Percentiles rank a stretch among this genome's conserved stretches.
Conservation (phyloP, 35 echinoderm and acorn worm genomes). For the Acanthaster planci region DNA sequence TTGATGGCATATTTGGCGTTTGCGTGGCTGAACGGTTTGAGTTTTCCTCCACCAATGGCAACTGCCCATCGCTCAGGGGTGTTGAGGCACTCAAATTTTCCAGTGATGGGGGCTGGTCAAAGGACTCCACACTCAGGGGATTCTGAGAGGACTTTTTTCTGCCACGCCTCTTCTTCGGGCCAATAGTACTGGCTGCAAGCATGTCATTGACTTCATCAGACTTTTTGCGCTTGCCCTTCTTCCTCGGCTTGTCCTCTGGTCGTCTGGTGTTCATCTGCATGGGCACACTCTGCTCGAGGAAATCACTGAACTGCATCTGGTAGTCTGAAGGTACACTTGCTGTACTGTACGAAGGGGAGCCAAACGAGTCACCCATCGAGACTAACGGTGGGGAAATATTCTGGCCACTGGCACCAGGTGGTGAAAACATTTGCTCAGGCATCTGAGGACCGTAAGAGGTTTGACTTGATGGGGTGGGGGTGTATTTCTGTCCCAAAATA, state of each 20-base stretch:
- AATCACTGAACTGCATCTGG: slow-evolving; percentile 73
- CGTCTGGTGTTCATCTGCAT: slow-evolving; percentile 65
- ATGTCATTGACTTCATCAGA: slow-evolving; percentile 58
- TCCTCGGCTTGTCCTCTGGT: slow-evolving; percentile 63
- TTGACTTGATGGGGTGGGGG: slow-evolving; percentile 11
- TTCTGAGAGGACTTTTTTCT: slow-evolving; percentile 65
- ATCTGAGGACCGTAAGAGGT: slow-evolving; percentile 7
- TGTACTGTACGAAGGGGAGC: slow-evolving; percentile 11
- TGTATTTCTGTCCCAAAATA: slow-evolving; percentile 16
- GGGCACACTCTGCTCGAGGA: slow-evolving; percentile 72
- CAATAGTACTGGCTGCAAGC: slow-evolving; percentile 26
- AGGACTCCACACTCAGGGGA: slow-evolving; percentile 70
- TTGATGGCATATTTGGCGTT: slow-evolving; percentile 52
- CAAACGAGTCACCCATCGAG: slow-evolving; percentile 16
- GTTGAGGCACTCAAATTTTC: slow-evolving; percentile 59
- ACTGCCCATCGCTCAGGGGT: slow-evolving; percentile 56
- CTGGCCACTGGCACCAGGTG: slow-evolving; percentile 14
- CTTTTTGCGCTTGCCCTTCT: slow-evolving; percentile 58
- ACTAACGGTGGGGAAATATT: slow-evolving; percentile 28
- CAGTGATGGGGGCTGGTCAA: slow-evolving; percentile 53
- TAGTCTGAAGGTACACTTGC: slow-evolving; percentile 34
- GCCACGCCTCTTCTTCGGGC: slow-evolving; percentile 35
- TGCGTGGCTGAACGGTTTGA: slow-evolving; percentile 56
- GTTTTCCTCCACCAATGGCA: slow-evolving; percentile 44
- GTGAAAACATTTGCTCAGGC: slow-evolving; percentile 20